Base-by-base conservation (phyloP, 2,888 invertebrate genomes). In the Himalopsyche japonica region DNA sequence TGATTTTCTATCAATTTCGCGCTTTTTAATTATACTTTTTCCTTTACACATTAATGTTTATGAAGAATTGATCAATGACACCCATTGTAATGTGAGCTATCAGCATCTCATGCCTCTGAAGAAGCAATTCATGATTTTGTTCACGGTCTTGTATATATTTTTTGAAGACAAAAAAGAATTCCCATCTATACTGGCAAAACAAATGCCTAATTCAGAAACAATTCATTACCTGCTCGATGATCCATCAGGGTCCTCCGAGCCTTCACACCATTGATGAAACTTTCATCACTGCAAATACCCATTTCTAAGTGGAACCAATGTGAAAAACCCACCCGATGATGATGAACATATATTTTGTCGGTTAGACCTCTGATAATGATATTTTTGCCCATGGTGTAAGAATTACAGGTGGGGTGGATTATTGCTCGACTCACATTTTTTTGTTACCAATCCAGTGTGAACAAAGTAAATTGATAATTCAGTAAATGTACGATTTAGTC, bases 31-130 rank as follows among this genome's bases (percentile, higher is more conserved):
- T 1, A 2, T 4, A 12, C 7, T 37, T 5, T n/a, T 70, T 27
- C 20, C 70, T 30, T 24, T 30, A 70, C 89, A 96, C 96, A 43
- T 96, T 4, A 94, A 96, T 90, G 93, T 91, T 0, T 90, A 93
- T n/a, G 91, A 92, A 87, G 95, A 96, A 89, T 91, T 95, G 87
- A 92, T 94, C 88, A 94, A 95, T 87, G 95, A 96, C 89, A 96
- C 96, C 90, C 94, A 96, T 78, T 94, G 91, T 89, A 94, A 96
- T 89, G 92, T 93, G 83, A 91, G 93, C 77, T 90, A 92, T 82
- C 92, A 89, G 83, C 92, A 92, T 43, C 92, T 94, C 78, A 91
- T 92, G 86, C 91, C 94, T 4, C 88, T 92, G 76, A 86, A 89
- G 86, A 88, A 90, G 82, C 93, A 94, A 87, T 92, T 91, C 88